Evolutionary conservation across 2,113 vertebrate genomes (phyloP).

Genomic region (Mionectes macconnelli): DNA sequence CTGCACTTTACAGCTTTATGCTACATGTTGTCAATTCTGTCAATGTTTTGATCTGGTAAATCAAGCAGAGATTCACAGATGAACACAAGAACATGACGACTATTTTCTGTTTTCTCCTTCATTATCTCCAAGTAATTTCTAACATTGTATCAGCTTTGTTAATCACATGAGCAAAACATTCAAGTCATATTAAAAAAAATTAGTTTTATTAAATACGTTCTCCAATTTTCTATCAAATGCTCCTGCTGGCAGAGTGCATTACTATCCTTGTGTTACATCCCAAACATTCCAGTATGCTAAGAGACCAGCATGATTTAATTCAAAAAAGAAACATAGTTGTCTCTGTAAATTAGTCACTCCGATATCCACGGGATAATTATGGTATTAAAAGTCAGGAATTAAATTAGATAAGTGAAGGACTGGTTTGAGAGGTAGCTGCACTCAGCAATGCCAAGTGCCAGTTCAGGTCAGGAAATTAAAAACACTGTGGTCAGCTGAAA

Average conservation of each 20-base stretch:
- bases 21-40: background rate
- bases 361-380: background rate
- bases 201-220: background rate
- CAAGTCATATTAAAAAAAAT: background rate
- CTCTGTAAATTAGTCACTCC: background rate
- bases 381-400: conserved; percentile 7
- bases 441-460: background rate
- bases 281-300: background rate
- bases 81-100: background rate
- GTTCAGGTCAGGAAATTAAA: conserved; percentile 7
- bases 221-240: background rate
- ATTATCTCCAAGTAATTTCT: background rate
- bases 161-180: background rate
- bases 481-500: background rate
- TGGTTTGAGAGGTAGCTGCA: background rate
- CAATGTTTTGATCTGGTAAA: background rate
- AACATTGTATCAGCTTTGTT: background rate
- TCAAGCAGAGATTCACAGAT: background rate
- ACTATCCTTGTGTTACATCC: background rate
- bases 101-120: background rate
- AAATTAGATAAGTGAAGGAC: background rate
- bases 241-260: background rate
- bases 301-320: background rate
- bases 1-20: background rate
- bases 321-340: background rate